Evolutionary conservation across 2,888 invertebrate genomes (phyloP).

Genomic region (Andrena camellia): DNA sequence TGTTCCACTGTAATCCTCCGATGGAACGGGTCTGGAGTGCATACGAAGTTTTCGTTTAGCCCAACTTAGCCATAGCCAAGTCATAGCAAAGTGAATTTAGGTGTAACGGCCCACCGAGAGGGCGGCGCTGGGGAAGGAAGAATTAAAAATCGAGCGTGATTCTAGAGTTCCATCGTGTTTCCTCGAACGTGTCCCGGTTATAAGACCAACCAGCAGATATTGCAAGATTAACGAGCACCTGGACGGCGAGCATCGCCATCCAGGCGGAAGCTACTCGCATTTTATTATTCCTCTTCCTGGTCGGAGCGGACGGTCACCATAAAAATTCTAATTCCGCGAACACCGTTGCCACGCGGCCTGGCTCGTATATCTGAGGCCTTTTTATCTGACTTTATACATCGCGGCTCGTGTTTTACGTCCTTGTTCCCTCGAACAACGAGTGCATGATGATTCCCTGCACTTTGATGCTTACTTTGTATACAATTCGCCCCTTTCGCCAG

Average conservation of each 20-base stretch:
- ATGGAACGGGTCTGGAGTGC: too few species aligned
- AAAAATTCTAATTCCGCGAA: slow-evolving; percentile 70
- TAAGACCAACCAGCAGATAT: slow-evolving; percentile 40
- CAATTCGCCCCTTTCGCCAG: not conserved
- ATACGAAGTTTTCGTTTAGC: too few species aligned
- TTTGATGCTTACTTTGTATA: not conserved
- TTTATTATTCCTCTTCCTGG: slow-evolving; percentile 59
- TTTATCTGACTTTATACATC: slow-evolving; percentile 60
- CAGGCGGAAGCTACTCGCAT: slow-evolving; percentile 55
- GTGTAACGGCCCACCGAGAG: too few species aligned
- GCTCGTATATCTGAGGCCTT: slow-evolving; percentile 53
- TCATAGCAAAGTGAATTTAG: not conserved
- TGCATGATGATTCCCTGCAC: slow-evolving; percentile 20
- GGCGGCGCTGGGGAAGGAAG: not conserved
- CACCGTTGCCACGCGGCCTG: slow-evolving; percentile 29
- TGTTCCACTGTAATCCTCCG: too few species aligned
- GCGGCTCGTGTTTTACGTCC: slow-evolving; percentile 43
- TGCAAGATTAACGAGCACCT: slow-evolving; percentile 63
- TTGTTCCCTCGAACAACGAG: slow-evolving; percentile 25
- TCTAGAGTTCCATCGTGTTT: not conserved
- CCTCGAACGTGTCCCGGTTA: not conserved
- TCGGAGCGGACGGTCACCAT: slow-evolving; percentile 52
- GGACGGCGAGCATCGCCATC: slow-evolving; percentile 44
- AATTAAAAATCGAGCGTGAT: not conserved
- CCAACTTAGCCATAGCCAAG: not conserved